Conservation (phyloP, 1,140 invertebrate species). For the Cherax quadricarinatus region DNA sequence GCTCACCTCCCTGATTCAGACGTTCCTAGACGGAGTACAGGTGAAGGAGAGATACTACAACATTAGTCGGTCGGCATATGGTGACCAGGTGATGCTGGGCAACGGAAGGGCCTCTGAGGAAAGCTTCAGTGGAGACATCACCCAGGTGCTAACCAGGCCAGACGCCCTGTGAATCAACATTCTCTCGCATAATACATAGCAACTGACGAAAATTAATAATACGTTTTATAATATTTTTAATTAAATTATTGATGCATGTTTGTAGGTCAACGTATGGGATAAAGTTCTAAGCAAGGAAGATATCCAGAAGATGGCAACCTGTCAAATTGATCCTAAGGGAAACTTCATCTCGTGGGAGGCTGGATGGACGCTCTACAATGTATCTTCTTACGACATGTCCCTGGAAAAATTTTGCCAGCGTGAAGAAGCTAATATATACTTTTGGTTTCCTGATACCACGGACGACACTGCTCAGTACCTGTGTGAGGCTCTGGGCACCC, state of each 20-base stretch:
- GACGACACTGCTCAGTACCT: constrained; percentile 30
- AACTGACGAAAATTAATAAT: too few species aligned
- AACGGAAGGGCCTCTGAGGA: constrained; percentile 28
- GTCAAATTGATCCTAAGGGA: constrained; percentile 19
- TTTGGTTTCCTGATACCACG: constrained; percentile 35
- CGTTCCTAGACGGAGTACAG: constrained; percentile 44
- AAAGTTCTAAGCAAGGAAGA: constrained; percentile 34
- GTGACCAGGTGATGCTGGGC: constrained; percentile 27
- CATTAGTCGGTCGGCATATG: constrained; percentile 17
- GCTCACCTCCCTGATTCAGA: constrained; percentile 25
- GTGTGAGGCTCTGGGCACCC: constrained; percentile 46
- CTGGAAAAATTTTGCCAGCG: constrained; percentile 11
- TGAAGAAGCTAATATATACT: constrained; percentile 26
- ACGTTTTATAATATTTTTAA: too few species aligned
- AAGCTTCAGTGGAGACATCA: constrained; percentile 53
- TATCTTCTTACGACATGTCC: constrained; percentile 18
- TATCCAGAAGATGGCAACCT: constrained; percentile 10
- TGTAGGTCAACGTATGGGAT: constrained; percentile 52
- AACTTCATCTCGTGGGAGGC: constrained; percentile 53
- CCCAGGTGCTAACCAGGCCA: constrained; percentile 8
- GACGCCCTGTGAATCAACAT: too few species aligned
- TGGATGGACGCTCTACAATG: constrained; percentile 29
- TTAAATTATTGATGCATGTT: neutral
- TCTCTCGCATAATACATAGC: too few species aligned
- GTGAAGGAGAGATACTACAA: constrained; percentile 38